Conservation (phyloP, 2,113 vertebrate genomes). For the Psittacara wagleri region DNA sequence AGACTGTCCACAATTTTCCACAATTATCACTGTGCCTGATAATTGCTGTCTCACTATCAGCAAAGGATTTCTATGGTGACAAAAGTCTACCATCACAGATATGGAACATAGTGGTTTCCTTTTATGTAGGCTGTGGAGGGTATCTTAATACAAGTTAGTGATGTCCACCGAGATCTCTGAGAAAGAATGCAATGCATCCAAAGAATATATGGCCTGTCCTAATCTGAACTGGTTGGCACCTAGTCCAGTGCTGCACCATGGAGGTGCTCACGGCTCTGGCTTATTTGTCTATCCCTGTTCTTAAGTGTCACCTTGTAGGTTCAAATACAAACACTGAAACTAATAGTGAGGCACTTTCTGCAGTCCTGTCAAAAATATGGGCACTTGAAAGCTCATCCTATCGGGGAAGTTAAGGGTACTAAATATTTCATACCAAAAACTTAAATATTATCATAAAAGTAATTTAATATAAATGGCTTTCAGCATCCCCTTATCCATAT, state of each 20-base stretch:
- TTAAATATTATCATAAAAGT: slow-evolving; percentile 82
- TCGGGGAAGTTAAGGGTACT: slow-evolving; percentile 48
- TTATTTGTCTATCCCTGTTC: not conserved
- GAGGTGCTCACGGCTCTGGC: not conserved
- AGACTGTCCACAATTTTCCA: not conserved
- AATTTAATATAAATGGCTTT: slow-evolving; percentile 82
- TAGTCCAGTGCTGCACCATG: not conserved
- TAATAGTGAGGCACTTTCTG: not conserved
- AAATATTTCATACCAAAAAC: slow-evolving; percentile 77
- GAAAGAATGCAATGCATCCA: not conserved
- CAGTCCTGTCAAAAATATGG: not conserved
- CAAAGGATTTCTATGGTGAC: not conserved
- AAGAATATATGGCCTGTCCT: not conserved
- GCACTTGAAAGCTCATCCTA: slow-evolving; percentile 35
- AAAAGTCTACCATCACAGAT: not conserved
- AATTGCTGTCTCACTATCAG: not conserved
- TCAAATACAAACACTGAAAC: not conserved
- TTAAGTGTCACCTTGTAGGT: not conserved
- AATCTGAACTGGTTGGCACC: not conserved
- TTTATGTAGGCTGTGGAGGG: not conserved
- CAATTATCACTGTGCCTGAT: too few relatives aligned
- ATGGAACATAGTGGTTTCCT: not conserved
- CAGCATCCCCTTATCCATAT: slow-evolving; percentile 76
- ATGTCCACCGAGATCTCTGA: not conserved
- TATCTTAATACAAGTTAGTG: not conserved